Evolutionary conservation across 1,140 invertebrate species (phyloP).

Genomic region (Spodoptera frugiperda): DNA sequence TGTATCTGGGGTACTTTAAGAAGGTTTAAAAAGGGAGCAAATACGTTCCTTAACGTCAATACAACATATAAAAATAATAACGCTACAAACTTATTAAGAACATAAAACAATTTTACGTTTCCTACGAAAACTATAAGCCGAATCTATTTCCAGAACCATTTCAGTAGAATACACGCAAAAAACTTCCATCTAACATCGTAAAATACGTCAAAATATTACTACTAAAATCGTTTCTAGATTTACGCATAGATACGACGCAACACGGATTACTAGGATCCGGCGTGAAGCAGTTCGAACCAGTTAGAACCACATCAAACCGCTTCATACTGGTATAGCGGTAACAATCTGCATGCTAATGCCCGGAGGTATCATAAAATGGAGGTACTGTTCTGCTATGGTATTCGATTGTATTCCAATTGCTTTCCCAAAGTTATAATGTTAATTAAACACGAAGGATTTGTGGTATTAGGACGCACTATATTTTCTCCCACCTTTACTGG

Average conservation of each 20-base stretch:
- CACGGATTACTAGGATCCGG: constrained; percentile 31
- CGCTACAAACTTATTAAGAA: constrained; percentile 3
- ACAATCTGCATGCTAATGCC: constrained; percentile 64
- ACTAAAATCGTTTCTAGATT: constrained; percentile 29
- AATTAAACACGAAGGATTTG: constrained; percentile 47
- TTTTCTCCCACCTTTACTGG: constrained; percentile 23
- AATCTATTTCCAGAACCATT: constrained; percentile 24
- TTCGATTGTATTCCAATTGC: constrained; percentile 61
- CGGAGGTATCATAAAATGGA: constrained; percentile 56
- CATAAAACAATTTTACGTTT: constrained; percentile 16
- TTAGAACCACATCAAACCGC: constrained; percentile 39
- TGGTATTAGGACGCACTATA: constrained; percentile 10
- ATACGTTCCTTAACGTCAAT: not conserved
- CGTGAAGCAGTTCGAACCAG: constrained; percentile 43
- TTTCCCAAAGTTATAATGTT: constrained; percentile 38
- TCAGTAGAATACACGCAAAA: constrained; percentile 17
- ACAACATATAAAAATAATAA: constrained; percentile 1
- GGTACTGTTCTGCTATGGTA: constrained; percentile 55
- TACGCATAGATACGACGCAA: constrained; percentile 21
- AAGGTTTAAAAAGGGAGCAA: no score
- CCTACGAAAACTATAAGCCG: constrained; percentile 10
- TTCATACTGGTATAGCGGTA: constrained; percentile 52
- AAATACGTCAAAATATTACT: constrained; percentile 23
- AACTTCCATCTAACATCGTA: constrained; percentile 33
- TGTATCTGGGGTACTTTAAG: no score